These are phyloP conservation scores for Chrysolina haemoptera DNA, from an alignment of 2,888 invertebrate genomes.

Conservation along the genomic window DNA sequence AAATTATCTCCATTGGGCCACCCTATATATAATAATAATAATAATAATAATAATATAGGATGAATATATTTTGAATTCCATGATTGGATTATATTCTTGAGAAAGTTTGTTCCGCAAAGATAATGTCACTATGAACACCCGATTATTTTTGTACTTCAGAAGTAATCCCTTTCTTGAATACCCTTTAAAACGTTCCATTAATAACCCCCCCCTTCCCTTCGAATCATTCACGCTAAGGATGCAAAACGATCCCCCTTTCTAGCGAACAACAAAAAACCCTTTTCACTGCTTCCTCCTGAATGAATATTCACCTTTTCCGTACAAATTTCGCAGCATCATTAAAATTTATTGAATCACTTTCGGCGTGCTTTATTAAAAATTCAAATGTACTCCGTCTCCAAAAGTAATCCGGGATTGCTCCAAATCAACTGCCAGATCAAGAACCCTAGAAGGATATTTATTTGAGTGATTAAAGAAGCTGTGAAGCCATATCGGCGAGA, in stretches of 20 bases:
- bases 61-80: no score
- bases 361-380: neutral
- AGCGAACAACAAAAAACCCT: neutral
- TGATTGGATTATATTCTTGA: no score
- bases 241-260: neutral
- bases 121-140: no score
- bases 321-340: neutral
- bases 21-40: no score
- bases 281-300: neutral
- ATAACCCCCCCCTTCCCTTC: neutral
- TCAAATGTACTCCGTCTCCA: neutral
- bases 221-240: neutral
- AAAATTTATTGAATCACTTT: conserved; percentile 1
- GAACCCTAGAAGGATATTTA: neutral
- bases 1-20: no score
- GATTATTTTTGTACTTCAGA: no score
- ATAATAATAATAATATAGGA: no score
- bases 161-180: neutral
- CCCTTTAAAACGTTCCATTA: neutral
- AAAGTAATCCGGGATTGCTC: neutral
- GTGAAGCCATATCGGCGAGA: neutral
- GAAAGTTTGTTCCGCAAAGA: no score
- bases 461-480: neutral
- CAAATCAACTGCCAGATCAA: neutral
- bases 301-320: neutral